Conservation (phyloP, 1,140 invertebrate genomes). For the Microplitis demolitor region DNA sequence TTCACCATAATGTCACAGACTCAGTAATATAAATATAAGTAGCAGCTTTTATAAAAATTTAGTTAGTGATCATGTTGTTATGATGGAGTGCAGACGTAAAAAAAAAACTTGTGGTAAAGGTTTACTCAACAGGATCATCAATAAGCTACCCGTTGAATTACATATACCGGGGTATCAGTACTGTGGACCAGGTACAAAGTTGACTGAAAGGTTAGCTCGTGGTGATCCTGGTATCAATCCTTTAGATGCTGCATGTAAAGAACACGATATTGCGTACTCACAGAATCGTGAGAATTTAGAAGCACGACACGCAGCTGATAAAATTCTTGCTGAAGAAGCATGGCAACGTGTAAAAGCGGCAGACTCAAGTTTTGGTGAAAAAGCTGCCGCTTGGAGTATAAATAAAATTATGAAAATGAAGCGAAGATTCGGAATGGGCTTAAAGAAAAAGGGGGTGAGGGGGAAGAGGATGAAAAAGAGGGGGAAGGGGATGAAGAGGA, state of each 20-base stretch:
- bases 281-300: constrained; percentile 16
- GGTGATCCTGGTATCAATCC: not conserved
- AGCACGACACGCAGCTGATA: constrained; percentile 46
- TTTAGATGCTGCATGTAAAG: constrained; percentile 34
- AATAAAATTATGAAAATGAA: constrained; percentile 45
- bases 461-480: too few species aligned
- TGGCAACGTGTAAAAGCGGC: constrained; percentile 48
- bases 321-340: constrained; percentile 46
- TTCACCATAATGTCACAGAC: too few species aligned
- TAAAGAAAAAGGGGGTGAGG: too few species aligned
- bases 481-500: too few species aligned
- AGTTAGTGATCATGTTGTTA: too few species aligned
- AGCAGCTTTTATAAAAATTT: not conserved
- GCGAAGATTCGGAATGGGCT: too few species aligned
- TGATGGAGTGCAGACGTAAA: too few species aligned
- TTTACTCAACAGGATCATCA: not conserved
- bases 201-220: not conserved
- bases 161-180: not conserved
- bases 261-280: constrained; percentile 49
- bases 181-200: not conserved
- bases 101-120: too few species aligned
- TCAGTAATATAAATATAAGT: too few species aligned
- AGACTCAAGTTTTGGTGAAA: constrained; percentile 46
- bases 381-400: constrained; percentile 42
- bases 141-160: not conserved